phyloP scores from a whole-genome alignment of 2,113 vertebrate species.

The Penelope pileata region DNA sequence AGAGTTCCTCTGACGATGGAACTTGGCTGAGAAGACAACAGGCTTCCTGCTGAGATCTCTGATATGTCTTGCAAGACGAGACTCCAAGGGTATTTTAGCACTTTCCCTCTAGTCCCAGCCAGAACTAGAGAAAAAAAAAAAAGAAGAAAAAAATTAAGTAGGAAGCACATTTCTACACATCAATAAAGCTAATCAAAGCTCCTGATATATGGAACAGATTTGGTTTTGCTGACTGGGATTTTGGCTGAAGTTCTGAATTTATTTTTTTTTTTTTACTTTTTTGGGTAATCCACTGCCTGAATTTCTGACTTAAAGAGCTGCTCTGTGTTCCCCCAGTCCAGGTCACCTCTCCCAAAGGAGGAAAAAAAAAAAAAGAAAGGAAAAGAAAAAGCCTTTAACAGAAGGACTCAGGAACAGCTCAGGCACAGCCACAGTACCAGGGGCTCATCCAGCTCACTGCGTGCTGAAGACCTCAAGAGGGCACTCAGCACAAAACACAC shows the following conservation, averaged over 20 bases:
- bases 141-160: neutral
- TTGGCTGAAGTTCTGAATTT: neutral
- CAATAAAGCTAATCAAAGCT: neutral
- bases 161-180: neutral
- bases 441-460: neutral
- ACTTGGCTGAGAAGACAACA: neutral
- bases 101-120: neutral
- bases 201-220: neutral
- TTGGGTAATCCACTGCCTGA: rapidly evolving
- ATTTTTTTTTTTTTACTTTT: neutral
- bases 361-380: neutral
- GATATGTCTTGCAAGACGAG: neutral
- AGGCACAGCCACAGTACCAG: neutral
- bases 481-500: conserved; percentile 40
- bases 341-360: neutral
- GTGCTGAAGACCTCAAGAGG: conserved; percentile 24
- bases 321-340: neutral
- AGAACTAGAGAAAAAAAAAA: neutral
- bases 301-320: neutral
- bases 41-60: neutral
- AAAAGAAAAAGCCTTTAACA: neutral
- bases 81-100: neutral
- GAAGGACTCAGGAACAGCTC: neutral
- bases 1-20: neutral
- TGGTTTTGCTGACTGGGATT: neutral